Percentiles rank a stretch among this genome's conserved stretches.
phyloP scores from a whole-genome alignment of 2,888 invertebrate species.

The Tinea trinotella region DNA sequence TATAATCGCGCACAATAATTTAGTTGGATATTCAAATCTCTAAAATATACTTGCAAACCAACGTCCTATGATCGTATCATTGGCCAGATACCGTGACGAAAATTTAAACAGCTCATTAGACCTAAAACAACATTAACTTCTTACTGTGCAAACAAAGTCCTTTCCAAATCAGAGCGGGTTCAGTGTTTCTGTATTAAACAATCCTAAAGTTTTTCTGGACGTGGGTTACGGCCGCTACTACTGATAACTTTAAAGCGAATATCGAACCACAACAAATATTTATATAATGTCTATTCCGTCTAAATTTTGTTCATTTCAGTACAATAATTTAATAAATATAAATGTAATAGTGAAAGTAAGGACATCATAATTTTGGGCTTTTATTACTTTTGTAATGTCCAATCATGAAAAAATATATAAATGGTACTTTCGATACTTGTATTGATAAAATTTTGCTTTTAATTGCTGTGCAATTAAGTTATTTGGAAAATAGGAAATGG shows the following conservation, averaged over 20 bases:
- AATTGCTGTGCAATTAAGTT: no score
- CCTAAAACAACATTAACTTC: slow-evolving; percentile 57
- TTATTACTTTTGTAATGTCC: no score
- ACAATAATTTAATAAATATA: no score
- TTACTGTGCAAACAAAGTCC: slow-evolving; percentile 41
- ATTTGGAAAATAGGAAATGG: no score
- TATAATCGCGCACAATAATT: neutral
- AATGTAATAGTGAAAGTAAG: no score
- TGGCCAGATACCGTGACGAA: slow-evolving; percentile 34
- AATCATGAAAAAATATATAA: no score
- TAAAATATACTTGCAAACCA: slow-evolving; percentile 9
- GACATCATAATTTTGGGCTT: no score
- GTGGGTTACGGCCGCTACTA: slow-evolving; percentile 24
- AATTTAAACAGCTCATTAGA: slow-evolving; percentile 48
- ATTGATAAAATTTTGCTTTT: no score
- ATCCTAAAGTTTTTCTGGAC: slow-evolving; percentile 28
- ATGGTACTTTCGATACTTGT: no score
- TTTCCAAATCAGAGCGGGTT: slow-evolving; percentile 31
- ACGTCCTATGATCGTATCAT: slow-evolving; percentile 26
- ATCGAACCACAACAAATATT: neutral
- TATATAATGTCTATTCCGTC: no score
- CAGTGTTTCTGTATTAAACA: slow-evolving; percentile 27
- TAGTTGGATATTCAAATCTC: neutral
- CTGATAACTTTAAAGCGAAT: slow-evolving; percentile 6
- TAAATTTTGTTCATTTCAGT: no score